Percentiles rank a stretch among this genome's conserved stretches.
These are phyloP conservation scores for Cynoglossus semilaevis DNA, from an alignment of 2,113 vertebrate genomes.

Conservation along the genomic window DNA sequence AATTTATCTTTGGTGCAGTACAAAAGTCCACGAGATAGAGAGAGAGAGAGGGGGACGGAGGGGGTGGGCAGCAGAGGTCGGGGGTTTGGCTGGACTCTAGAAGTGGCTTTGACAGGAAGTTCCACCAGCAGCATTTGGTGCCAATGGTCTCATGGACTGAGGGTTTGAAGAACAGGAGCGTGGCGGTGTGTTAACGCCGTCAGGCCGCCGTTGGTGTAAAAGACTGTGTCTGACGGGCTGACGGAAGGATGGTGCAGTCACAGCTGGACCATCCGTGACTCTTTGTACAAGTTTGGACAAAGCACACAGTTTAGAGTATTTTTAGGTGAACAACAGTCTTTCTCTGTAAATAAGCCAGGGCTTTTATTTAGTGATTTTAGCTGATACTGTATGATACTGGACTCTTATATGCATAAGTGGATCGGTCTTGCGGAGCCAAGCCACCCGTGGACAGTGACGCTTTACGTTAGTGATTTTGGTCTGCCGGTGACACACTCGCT, in stretches of 20 bases:
- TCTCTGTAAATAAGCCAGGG: conserved; percentile 59
- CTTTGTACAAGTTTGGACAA: conserved; percentile 68
- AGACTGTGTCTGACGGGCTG: conserved; percentile 37
- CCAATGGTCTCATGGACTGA: conserved; percentile 8
- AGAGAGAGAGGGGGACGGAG: no score
- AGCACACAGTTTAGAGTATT: conserved; percentile 60
- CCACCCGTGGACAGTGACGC: conserved; percentile 7
- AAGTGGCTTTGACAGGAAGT: conserved; percentile 17
- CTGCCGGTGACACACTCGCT: conserved; percentile 19
- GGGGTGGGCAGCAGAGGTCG: not conserved
- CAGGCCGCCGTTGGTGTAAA: conserved; percentile 37
- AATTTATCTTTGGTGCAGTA: conserved; percentile 65
- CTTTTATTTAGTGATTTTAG: conserved; percentile 40
- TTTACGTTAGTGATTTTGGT: conserved; percentile 22
- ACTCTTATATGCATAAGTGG: conserved; percentile 50
- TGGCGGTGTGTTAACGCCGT: conserved; percentile 22
- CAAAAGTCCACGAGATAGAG: conserved; percentile 7
- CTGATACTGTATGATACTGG: conserved; percentile 16
- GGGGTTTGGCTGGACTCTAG: conserved; percentile 14
- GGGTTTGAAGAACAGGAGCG: conserved; percentile 12
- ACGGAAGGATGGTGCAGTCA: conserved; percentile 16
- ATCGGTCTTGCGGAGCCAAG: conserved; percentile 19
- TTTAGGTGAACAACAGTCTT: conserved; percentile 48
- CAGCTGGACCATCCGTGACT: conserved; percentile 61
- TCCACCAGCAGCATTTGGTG: conserved; percentile 27